Base-by-base conservation (phyloP, 1,140 invertebrate genomes). In the Cheumatopsyche charites region DNA sequence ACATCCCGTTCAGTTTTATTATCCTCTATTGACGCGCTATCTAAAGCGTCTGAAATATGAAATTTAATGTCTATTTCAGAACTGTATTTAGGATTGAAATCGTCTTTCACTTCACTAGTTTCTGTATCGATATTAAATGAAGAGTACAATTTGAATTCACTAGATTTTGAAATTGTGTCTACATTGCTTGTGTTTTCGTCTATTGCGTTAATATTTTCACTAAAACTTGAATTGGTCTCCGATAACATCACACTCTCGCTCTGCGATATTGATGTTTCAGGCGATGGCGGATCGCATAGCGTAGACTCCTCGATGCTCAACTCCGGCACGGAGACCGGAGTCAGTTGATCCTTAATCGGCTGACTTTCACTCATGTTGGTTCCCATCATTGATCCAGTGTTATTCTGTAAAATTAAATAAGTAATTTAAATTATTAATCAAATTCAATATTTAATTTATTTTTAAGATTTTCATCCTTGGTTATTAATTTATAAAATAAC, bases 1-100 rank as follows among this genome's bases (percentile, higher is more conserved):
- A 82, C 82, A 78, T 85, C 82, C 78, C 79, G 82, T 72, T 84
- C 82, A 73, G 82, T 81, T 79, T 79, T 79, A 82, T 83, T 76
- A 82, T 77, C 75, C 12, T 68, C 80, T 80, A 78, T 82, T 78
- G 81, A 80, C 80, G 71, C 79, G 80, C 80, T 82, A 80, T 82
- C 83, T 81, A 81, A 83, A 82, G 79, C 81, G 45, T 67, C 62
- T 11, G 62, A 55, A 19, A 68, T 65, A 65, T 69, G 49, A 65
- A 63, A 75, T 26, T 75, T 66, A 23, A 61, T 47, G 29, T 58
- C 47, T 42, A 58, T 25, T 19, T 69, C 70, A 26, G 58, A 23
- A 45, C 66, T 62, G 13, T 67, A 43, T 12, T 66, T 49, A 2
- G 67, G 52, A 25, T 67, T 47, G 47, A 70, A 47, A 36, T 72